Evolutionary conservation across 1,140 invertebrate species (phyloP).

Genomic region (Brachionus asplanchnoidis): DNA sequence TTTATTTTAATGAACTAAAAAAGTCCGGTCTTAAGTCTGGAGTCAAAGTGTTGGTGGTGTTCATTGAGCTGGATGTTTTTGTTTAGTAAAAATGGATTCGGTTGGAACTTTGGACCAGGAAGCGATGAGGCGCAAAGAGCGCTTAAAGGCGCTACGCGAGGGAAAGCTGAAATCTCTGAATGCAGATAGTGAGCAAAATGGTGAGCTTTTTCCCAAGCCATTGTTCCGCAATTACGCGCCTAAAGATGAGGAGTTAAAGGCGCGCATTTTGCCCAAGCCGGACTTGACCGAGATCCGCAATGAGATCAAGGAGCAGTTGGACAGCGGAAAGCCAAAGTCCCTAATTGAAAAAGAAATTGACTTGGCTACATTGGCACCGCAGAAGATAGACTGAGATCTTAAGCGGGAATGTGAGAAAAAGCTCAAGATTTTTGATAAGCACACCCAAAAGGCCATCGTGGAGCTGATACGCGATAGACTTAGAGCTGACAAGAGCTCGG

Average conservation of each 20-base stretch:
- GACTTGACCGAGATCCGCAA: constrained; percentile 71
- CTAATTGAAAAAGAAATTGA: constrained; percentile 84
- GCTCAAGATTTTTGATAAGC: constrained; percentile 78
- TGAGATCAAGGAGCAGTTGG: constrained; percentile 74
- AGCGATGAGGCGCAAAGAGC: constrained; percentile 36
- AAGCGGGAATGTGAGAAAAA: constrained; percentile 87
- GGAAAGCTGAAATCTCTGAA: not conserved
- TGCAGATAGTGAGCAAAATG: not conserved
- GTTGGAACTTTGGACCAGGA: constrained; percentile 38
- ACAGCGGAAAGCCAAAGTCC: constrained; percentile 70
- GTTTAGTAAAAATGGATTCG: not conserved
- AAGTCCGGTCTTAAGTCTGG: constrained; percentile 9
- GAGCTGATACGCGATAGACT: constrained; percentile 81
- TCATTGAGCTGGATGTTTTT: not conserved
- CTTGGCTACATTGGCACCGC: constrained; percentile 80
- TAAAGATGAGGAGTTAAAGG: constrained; percentile 71
- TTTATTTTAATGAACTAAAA: too few relatives aligned
- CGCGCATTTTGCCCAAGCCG: constrained; percentile 65
- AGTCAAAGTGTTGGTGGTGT: not conserved
- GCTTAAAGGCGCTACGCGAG: not conserved
- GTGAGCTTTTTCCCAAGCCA: constrained; percentile 63
- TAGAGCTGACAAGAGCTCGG: not conserved
- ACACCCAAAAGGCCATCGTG: constrained; percentile 87
- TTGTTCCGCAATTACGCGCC: constrained; percentile 85
- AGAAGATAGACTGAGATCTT: constrained; percentile 95